Percentiles rank a stretch among this genome's conserved stretches.
Evolutionary conservation across 2,113 vertebrate genomes (phyloP).

Genomic region (Hyaena hyaena): DNA sequence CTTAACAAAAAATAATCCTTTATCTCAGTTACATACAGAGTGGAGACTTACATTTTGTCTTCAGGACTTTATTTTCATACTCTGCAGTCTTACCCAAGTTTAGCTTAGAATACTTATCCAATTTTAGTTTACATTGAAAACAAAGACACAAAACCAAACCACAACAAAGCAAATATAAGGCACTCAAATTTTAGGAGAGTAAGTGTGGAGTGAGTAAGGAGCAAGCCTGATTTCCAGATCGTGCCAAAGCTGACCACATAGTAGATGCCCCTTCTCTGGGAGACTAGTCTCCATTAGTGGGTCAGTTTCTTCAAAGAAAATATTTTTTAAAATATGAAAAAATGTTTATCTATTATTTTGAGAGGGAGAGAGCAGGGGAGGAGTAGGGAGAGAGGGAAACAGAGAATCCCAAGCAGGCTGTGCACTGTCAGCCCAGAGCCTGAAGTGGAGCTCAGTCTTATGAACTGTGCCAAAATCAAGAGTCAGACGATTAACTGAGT

Average conservation of each 20-base stretch:
- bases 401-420: no score
- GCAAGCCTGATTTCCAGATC: neutral
- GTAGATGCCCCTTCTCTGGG: neutral
- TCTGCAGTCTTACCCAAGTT: neutral
- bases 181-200: neutral
- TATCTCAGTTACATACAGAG: neutral
- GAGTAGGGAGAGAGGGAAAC: no score
- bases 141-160: neutral
- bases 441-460: no score
- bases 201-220: neutral
- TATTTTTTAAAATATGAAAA: no score
- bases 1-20: neutral
- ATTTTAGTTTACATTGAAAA: slow-evolving; percentile 10
- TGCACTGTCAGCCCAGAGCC: no score
- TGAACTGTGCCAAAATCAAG: no score
- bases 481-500: no score
- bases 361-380: no score
- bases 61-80: neutral
- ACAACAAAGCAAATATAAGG: neutral
- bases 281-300: neutral
- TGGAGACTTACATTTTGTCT: neutral
- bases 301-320: neutral
- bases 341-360: no score
- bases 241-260: neutral
- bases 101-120: neutral